Conservation (phyloP, 37 sponge, comb jelly and placozoan genomes). For the Chondrosia reniformis region DNA sequence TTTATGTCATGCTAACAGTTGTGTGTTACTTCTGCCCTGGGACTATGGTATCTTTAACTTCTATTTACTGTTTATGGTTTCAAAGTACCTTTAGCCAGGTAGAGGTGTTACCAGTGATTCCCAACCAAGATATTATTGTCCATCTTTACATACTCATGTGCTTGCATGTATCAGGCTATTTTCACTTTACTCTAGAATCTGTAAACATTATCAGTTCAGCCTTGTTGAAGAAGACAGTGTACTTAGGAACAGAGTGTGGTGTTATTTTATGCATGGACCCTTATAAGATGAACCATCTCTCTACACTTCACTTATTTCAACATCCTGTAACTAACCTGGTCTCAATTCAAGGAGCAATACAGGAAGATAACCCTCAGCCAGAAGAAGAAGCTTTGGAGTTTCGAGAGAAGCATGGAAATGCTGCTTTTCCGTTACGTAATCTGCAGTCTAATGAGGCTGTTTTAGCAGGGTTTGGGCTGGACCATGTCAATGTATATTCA, state of each 20-base stretch:
- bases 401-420: neutral
- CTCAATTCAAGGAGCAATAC: neutral
- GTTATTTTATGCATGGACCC: neutral
- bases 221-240: neutral
- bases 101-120: no score
- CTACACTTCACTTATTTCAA: neutral
- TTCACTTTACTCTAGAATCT: neutral
- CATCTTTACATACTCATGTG: neutral
- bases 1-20: no score
- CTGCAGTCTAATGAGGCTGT: neutral
- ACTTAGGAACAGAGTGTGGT: neutral
- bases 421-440: neutral
- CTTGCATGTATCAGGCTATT: neutral
- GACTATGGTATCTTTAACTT: no score
- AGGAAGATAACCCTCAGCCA: neutral
- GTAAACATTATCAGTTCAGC: neutral
- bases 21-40: no score
- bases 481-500: neutral
- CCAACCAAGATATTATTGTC: no score
- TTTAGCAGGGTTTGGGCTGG: conserved; percentile 6
- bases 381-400: neutral
- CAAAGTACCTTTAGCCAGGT: no score
- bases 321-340: neutral
- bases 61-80: no score
- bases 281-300: neutral